Conservation (phyloP, 2,888 invertebrate species). For the Byasa hedistus region DNA sequence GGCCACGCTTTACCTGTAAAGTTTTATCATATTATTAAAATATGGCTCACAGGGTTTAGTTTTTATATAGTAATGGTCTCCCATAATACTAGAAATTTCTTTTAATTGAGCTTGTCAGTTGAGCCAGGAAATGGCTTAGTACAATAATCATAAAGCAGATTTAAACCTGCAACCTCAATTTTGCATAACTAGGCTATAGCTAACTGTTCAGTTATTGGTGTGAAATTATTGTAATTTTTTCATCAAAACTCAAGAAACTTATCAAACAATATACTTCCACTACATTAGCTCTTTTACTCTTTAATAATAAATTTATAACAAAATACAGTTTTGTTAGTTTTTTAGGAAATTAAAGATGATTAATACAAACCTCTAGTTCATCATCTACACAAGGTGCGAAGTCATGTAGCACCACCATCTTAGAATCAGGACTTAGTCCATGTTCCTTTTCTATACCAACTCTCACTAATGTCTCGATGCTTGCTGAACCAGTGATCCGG, state of each 20-base stretch:
- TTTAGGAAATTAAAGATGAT: neutral
- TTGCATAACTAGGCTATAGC: too few relatives aligned
- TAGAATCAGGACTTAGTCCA: conserved; percentile 94
- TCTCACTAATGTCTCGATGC: conserved; percentile 92
- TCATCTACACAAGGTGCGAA: conserved; percentile 97
- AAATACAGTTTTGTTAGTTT: neutral
- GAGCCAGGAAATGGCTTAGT: too few relatives aligned
- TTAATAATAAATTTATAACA: too few relatives aligned
- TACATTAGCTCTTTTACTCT: too few relatives aligned
- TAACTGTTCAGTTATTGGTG: too few relatives aligned
- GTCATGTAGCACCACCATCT: conserved; percentile 96
- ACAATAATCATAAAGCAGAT: too few relatives aligned
- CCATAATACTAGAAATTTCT: too few relatives aligned
- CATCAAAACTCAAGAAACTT: too few relatives aligned
- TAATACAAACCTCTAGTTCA: conserved; percentile 87
- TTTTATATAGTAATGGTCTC: neutral
- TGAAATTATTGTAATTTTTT: too few relatives aligned
- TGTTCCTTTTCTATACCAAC: conserved; percentile 96
- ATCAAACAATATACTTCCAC: too few relatives aligned
- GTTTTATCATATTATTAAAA: conserved; percentile 2
- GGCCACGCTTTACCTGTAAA: conserved; percentile 87
- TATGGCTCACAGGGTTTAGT: neutral
- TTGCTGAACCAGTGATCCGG: conserved; percentile 95
- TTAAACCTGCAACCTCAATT: too few relatives aligned
- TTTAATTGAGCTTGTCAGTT: too few relatives aligned